phyloP scores from a whole-genome alignment of 2,888 invertebrate genomes.

The Euphydryas editha region DNA sequence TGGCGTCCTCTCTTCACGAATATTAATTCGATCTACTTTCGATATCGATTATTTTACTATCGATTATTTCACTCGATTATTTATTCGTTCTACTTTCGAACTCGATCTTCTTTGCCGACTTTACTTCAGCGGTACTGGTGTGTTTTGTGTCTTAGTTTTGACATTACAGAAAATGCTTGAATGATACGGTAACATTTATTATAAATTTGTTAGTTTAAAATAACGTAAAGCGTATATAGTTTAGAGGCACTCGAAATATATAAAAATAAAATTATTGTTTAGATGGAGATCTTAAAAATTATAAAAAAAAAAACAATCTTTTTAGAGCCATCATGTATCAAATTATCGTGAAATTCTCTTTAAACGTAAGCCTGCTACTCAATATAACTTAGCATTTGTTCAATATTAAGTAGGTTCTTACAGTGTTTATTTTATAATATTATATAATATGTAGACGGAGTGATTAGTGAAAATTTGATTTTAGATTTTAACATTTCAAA shows the following conservation, averaged over 20 bases:
- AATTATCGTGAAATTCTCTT: background rate
- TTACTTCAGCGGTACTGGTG: conserved; percentile 16
- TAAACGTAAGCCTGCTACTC: background rate
- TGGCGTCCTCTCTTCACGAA: background rate
- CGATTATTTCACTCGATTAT: no score
- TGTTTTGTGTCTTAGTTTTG: conserved; percentile 23
- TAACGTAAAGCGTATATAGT: conserved; percentile 6
- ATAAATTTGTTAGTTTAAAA: conserved; percentile 20
- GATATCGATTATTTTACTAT: no score
- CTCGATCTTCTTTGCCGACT: background rate
- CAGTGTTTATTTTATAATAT: background rate
- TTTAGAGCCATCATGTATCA: conserved; percentile 21
- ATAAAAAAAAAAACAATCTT: background rate
- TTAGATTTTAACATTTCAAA: background rate
- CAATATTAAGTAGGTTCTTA: background rate
- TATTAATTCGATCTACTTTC: background rate
- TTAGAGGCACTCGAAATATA: conserved; percentile 13
- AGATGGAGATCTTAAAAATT: no score
- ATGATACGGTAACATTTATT: conserved; percentile 1
- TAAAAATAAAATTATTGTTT: no score
- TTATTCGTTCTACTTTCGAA: background rate
- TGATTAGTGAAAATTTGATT: background rate
- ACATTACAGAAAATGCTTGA: conserved; percentile 14
- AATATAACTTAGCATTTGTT: conserved; percentile 5
- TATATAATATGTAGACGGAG: background rate